A percentile compares a stretch with the other conserved stretches of the same genome.
These are phyloP conservation scores for Scaptomyza flava DNA, from an alignment of 2,888 invertebrate genomes.

Conservation along the genomic window DNA sequence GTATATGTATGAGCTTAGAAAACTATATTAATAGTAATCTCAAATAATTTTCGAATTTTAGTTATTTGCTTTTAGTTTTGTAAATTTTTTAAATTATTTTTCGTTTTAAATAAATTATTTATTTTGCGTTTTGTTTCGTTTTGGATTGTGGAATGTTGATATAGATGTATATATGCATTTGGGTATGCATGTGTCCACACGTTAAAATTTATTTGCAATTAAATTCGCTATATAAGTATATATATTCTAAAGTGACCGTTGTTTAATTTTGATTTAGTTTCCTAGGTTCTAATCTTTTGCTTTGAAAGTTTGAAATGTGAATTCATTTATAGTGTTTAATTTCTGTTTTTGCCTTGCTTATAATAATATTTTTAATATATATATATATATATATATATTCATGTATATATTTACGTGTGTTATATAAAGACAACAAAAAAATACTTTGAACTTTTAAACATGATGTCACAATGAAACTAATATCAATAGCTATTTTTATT, in stretches of 20 bases:
- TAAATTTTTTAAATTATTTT: conserved; percentile 65
- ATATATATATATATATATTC: conserved; percentile 21
- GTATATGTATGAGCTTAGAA: conserved; percentile 3
- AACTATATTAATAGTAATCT: conserved; percentile 32
- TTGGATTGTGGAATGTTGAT: conserved; percentile 63
- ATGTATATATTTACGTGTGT: conserved; percentile 20
- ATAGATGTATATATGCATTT: conserved; percentile 14
- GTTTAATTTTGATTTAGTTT: conserved; percentile 22
- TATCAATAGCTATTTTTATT: conserved; percentile 29
- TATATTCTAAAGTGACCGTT: conserved; percentile 27
- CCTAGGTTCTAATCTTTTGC: conserved; percentile 54
- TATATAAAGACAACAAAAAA: conserved; percentile 71
- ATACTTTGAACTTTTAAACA: conserved; percentile 71
- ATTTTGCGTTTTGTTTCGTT: conserved; percentile 39
- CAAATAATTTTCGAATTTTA: conserved; percentile 34
- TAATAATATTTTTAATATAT: conserved; percentile 38
- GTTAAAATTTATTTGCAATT: conserved; percentile 42
- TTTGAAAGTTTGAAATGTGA: conserved; percentile 64
- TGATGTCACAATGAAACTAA: conserved; percentile 54
- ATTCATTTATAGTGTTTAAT: conserved; percentile 49
- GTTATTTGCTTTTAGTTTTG: conserved; percentile 49
- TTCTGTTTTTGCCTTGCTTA: conserved; percentile 26
- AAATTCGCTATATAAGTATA: conserved; percentile 41
- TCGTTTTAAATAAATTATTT: conserved; percentile 58
- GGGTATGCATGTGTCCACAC: conserved; percentile 5